phyloP scores from a whole-genome alignment of 2,797 vertebrate genomes.

The Cossypha heuglini region DNA sequence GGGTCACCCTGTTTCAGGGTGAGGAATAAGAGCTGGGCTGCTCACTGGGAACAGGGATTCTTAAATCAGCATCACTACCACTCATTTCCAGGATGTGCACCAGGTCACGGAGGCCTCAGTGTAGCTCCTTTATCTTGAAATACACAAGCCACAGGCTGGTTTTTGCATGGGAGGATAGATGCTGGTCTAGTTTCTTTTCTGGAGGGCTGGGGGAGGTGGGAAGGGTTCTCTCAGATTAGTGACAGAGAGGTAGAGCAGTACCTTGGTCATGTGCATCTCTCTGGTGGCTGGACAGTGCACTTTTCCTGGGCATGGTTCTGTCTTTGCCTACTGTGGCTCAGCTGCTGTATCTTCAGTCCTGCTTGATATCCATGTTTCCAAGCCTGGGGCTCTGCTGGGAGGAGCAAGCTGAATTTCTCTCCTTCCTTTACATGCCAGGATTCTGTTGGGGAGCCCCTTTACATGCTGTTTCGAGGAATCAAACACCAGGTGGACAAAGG shows the following conservation, averaged over 20 bases:
- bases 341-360: background rate
- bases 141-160: background rate
- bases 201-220: background rate
- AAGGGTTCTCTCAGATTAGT: background rate
- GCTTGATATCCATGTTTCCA: background rate
- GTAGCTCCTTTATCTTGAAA: background rate
- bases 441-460: constrained; percentile 92
- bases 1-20: background rate
- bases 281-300: fast-evolving
- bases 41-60: background rate
- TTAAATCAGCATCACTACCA: background rate
- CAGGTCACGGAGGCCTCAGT: background rate
- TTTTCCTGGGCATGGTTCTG: background rate
- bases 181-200: background rate
- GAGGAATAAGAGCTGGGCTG: background rate
- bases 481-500: constrained; percentile 99
- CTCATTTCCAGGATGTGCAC: background rate
- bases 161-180: background rate
- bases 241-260: background rate
- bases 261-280: background rate
- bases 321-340: background rate
- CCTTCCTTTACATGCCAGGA: constrained; percentile 78
- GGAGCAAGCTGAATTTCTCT: background rate
- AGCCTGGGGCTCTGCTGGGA: background rate
- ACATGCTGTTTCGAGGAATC: constrained; percentile 97